phyloP scores from a whole-genome alignment of 2,888 invertebrate genomes.

The Idaea straminata region DNA sequence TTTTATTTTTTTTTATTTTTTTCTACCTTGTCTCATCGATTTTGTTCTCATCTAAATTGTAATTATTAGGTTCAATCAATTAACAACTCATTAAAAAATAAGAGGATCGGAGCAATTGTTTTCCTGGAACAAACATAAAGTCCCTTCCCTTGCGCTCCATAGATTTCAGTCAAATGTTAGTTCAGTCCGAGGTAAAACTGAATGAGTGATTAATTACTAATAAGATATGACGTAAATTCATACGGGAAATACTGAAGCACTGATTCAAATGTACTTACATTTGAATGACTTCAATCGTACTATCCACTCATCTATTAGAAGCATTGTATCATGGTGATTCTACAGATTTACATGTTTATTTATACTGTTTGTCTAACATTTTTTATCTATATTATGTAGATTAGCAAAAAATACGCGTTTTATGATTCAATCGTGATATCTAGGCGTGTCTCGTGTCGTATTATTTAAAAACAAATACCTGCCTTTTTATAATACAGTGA shows the following conservation, averaged over 20 bases:
- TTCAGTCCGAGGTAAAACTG: neutral
- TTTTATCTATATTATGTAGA: slow-evolving; percentile 6
- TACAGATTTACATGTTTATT: neutral
- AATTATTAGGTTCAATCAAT: no score
- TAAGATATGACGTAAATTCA: neutral
- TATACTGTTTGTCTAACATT: neutral
- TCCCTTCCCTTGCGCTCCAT: no score
- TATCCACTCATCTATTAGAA: neutral
- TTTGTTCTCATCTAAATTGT: no score
- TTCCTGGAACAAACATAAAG: no score
- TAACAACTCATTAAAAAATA: no score
- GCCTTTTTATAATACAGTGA: neutral
- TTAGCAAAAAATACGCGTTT: slow-evolving; percentile 6
- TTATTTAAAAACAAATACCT: neutral
- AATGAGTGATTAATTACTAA: neutral
- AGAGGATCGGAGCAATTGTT: no score
- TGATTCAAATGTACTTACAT: neutral
- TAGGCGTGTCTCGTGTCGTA: neutral
- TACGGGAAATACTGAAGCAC: neutral
- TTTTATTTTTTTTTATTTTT: no score
- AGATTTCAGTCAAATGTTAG: neutral
- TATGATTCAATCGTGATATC: slow-evolving; percentile 3
- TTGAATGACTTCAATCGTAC: no score
- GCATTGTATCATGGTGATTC: neutral
- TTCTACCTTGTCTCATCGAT: no score